Conservation (phyloP, 2,797 vertebrate genomes). For the Poecile montanus region DNA sequence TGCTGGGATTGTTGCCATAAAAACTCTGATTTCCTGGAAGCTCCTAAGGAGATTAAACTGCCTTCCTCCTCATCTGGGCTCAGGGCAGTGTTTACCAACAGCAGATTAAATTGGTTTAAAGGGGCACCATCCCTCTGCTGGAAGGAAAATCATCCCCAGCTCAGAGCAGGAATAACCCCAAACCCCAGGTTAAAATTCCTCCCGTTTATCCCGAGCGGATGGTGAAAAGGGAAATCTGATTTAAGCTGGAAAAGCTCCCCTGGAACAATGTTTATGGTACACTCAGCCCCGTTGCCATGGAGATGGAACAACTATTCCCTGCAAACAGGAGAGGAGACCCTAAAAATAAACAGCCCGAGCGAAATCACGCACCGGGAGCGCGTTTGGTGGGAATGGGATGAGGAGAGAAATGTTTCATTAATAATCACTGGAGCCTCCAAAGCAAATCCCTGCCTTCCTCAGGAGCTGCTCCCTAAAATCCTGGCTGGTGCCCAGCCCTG, state of each 20-base stretch:
- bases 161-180: rapidly evolving
- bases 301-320: conserved; percentile 58
- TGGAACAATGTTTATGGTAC: conserved; percentile 63
- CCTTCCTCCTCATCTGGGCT: neutral
- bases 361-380: neutral
- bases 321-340: conserved; percentile 54
- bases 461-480: neutral
- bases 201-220: neutral
- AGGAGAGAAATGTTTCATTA: neutral
- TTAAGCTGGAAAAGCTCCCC: conserved; percentile 37
- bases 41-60: neutral
- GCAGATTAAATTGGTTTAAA: neutral
- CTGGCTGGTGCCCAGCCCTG: neutral
- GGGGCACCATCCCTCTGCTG: rapidly evolving
- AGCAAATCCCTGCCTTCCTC: rapidly evolving
- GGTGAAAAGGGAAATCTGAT: neutral
- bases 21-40: neutral
- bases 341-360: conserved; percentile 53
- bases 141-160: neutral
- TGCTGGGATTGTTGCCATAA: neutral
- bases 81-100: conserved; percentile 3
- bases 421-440: rapidly evolving
- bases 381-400: neutral
- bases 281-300: conserved; percentile 62
- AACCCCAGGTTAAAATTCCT: rapidly evolving